Percentiles rank a stretch among this genome's conserved stretches.
These are phyloP conservation scores for Heteromurus nitidus DNA, from an alignment of 2,888 invertebrate species.

Conservation along the genomic window DNA sequence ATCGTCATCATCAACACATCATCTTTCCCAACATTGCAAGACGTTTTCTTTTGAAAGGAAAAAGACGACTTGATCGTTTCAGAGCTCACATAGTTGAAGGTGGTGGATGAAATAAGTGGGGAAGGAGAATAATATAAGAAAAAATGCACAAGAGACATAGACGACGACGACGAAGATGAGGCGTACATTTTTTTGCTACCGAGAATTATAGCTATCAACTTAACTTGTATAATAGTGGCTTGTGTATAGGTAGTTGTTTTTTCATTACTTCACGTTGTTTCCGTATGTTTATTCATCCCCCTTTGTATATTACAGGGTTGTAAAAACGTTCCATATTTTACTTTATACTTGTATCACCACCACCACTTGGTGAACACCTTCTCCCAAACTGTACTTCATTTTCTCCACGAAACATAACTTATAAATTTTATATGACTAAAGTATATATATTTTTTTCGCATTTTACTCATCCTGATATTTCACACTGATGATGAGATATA, in stretches of 20 bases:
- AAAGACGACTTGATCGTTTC: too few species aligned
- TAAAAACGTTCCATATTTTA: slow-evolving; percentile 37
- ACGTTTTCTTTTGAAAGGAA: not conserved
- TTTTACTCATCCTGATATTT: not conserved
- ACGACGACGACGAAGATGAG: slow-evolving; percentile 23
- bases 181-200: slow-evolving; percentile 54
- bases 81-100: not conserved
- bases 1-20: not conserved
- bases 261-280: slow-evolving; percentile 48
- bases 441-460: slow-evolving; percentile 27
- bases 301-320: slow-evolving; percentile 32
- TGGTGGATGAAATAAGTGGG: not conserved
- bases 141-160: not conserved
- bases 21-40: too few species aligned
- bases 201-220: slow-evolving; percentile 49
- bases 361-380: too few species aligned
- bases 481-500: slow-evolving; percentile 11
- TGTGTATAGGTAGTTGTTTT: slow-evolving; percentile 44
- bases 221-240: slow-evolving; percentile 36
- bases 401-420: slow-evolving; percentile 26
- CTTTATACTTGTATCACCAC: not conserved
- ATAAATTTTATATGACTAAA: slow-evolving; percentile 20
- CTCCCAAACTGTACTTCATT: slow-evolving; percentile 25
- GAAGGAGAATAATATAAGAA: not conserved
- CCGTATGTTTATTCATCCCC: slow-evolving; percentile 47